Conservation (phyloP, 1,140 invertebrate genomes). For the Formica exsecta region DNA sequence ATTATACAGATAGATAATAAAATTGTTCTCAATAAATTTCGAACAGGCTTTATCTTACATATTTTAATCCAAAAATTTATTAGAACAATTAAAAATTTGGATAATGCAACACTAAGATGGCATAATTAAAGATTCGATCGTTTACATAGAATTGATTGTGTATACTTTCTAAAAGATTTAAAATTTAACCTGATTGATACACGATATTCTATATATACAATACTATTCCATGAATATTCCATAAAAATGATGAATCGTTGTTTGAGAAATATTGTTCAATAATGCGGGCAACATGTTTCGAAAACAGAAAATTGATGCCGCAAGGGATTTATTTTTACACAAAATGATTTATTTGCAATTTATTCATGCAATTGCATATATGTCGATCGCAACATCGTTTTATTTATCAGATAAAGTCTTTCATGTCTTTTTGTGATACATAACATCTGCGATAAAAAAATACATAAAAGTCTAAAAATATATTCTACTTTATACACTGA, state of each 20-base stretch:
- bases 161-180: not conserved
- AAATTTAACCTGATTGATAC: not conserved
- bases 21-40: not conserved
- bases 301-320: not conserved
- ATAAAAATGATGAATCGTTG: not conserved
- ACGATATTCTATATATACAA: not conserved
- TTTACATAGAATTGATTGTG: not conserved
- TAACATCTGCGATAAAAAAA: not conserved
- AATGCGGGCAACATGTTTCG: not conserved
- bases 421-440: not conserved
- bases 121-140: not conserved
- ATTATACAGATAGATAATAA: not conserved
- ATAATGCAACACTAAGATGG: not conserved
- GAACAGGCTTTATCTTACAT: not conserved
- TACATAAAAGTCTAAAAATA: not conserved
- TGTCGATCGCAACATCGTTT: not conserved
- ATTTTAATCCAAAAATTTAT: not conserved
- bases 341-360: not conserved
- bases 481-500: not conserved
- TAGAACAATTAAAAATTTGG: not conserved
- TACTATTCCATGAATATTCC: not conserved
- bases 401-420: not conserved
- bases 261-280: not conserved
- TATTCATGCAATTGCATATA: not conserved
- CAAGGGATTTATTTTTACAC: slow-evolving; percentile 8